These are phyloP conservation scores for Oscheius sp. DNA, from an alignment of 2,888 invertebrate genomes.

Conservation along the genomic window DNA sequence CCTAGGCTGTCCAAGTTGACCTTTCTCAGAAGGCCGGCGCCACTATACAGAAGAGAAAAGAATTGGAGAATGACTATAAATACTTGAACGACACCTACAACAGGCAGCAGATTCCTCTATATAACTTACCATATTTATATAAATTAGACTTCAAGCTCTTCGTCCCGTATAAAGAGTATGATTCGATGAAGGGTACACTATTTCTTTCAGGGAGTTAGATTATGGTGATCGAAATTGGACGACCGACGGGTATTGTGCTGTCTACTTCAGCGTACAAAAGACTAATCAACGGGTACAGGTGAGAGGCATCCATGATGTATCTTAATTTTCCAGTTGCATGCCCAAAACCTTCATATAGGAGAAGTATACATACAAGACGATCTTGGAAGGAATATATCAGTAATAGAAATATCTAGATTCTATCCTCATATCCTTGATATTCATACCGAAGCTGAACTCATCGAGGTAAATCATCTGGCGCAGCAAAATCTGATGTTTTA, in stretches of 20 bases:
- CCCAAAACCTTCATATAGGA: constrained; percentile 40
- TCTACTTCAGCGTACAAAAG: constrained; percentile 35
- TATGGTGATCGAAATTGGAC: constrained; percentile 52
- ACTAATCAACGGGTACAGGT: constrained; percentile 24
- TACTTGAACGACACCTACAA: constrained; percentile 34
- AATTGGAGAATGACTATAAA: constrained; percentile 21
- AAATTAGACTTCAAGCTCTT: constrained; percentile 45
- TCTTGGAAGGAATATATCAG: constrained; percentile 35
- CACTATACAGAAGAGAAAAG: constrained; percentile 18
- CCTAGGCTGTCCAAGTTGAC: background rate
- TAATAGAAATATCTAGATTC: constrained; percentile 31
- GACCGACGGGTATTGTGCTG: constrained; percentile 44
- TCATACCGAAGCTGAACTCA: constrained; percentile 16
- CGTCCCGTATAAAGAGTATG: constrained; percentile 43
- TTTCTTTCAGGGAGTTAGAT: constrained; percentile 37
- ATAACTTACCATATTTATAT: constrained; percentile 46
- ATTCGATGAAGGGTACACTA: background rate
- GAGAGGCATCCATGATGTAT: background rate
- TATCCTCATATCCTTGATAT: constrained; percentile 26
- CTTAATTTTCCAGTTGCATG: constrained; percentile 38
- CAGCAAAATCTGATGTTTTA: background rate
- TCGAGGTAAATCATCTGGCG: background rate
- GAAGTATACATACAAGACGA: constrained; percentile 43
- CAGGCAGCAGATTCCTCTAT: constrained; percentile 47
- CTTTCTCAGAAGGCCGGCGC: no score